Percentiles rank a stretch among this genome's conserved stretches.
Conservation (phyloP, 2,888 invertebrate species). For the Seira sanloemensis region DNA sequence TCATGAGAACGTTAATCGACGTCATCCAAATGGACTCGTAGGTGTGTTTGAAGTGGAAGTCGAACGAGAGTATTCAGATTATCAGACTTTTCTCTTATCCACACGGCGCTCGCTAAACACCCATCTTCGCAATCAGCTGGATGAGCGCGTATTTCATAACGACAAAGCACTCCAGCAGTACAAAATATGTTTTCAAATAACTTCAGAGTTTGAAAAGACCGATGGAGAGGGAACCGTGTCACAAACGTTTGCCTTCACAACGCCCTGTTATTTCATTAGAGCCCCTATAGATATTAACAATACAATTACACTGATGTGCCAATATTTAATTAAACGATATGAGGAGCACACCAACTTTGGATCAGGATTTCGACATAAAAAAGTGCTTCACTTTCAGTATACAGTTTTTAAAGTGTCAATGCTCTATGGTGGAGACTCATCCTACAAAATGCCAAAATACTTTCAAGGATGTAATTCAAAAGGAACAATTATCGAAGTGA, state of each 20-base stretch:
- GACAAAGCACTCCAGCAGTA: background rate
- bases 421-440: background rate
- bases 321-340: background rate
- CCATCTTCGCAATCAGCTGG: background rate
- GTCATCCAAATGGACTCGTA: background rate
- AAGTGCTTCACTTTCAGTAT: no score
- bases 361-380: background rate
- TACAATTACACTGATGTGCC: background rate
- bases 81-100: background rate
- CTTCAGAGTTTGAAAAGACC: background rate
- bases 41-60: background rate
- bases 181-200: background rate
- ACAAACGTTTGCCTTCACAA: background rate
- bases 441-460: background rate
- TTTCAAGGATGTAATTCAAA: no score
- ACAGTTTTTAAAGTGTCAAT: background rate
- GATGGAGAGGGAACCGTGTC: background rate
- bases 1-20: background rate
- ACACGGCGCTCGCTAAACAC: background rate
- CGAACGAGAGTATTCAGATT: background rate
- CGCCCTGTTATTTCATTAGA: background rate
- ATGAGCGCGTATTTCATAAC: background rate
- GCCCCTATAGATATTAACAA: background rate
- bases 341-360: background rate
- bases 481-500: no score